phyloP scores from a whole-genome alignment of 2,797 vertebrate genomes.

The Manis pentadactyla region DNA sequence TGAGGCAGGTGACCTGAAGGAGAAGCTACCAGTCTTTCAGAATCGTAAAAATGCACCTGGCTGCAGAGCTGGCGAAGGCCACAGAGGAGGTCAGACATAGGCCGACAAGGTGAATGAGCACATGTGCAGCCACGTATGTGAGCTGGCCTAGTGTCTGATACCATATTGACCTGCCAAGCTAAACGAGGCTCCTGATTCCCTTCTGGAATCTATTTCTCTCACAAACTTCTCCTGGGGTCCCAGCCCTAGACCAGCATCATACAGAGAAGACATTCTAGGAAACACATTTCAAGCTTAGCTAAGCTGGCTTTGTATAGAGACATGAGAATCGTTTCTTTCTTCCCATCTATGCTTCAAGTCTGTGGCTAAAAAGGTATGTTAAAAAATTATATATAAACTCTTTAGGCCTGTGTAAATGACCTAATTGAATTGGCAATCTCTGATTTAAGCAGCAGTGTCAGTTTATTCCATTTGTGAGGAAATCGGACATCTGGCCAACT shows the following conservation, averaged over 20 bases:
- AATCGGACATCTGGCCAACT: constrained; percentile 2
- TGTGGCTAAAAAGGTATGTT: background rate
- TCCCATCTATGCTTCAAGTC: background rate
- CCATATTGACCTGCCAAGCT: background rate
- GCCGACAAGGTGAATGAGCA: background rate
- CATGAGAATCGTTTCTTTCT: background rate
- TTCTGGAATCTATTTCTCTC: background rate
- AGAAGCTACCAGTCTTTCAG: background rate
- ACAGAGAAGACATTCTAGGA: background rate
- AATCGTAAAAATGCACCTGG: background rate
- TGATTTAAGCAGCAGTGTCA: background rate
- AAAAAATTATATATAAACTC: background rate
- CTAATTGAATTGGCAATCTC: background rate
- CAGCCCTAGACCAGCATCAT: background rate
- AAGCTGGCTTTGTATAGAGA: background rate
- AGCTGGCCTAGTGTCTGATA: background rate
- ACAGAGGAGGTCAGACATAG: background rate
- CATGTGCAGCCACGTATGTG: too few relatives aligned
- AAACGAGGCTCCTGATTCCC: background rate
- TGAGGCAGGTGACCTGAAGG: background rate
- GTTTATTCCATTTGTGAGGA: constrained; percentile 13
- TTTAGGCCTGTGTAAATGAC: background rate
- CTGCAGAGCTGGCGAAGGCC: background rate
- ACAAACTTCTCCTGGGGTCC: background rate
- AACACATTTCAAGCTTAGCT: background rate